Base-by-base conservation (phyloP, 2,797 vertebrate species). In the Acridotheres tristis region DNA sequence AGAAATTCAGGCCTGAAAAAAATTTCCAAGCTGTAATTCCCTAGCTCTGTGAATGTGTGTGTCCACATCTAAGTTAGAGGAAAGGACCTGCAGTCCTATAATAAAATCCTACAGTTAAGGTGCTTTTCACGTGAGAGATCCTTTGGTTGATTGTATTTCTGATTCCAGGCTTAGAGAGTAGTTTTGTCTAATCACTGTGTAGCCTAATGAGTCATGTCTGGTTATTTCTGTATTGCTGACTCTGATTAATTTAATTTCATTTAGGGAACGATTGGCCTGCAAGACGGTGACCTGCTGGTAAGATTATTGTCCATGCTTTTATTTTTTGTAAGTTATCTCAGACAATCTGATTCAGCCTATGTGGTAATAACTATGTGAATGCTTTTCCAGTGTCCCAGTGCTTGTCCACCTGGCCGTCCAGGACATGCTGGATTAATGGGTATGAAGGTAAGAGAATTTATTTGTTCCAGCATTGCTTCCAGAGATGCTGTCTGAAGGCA, bases 361-460 rank as follows among this genome's bases (percentile, higher is more conserved):
- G 3, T 55, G 58, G 5, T 55, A 58, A 23, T 93, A 89, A 93
- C 55, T 21, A 5, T 73, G 36, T 91, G 72, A 36, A 88, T 93
- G 84, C 30, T 95, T 97, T 93, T 97, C 57, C 96, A 99, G 99
- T 99, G 99, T 97, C 98, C 99, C 78, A 98, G 97, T 95, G 97
- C 99, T 77, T 99, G 99, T 95, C 98, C 98, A 30, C 97, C 98
- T 69, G 99, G 99, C 12, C 98, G 97, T 8, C 95, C 99, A 47
- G 99, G 99, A 75, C 98, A 99, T 73, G 98, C 99, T 92, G 99
- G 99, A 3, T 97, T 99, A 89, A 98, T 99, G 96, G 99, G 99
- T 85, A 99, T 99, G 99, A 99, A 99, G 98, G 99, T 99, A 97
- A 98, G 97, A 88, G 26, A 76, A 72, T 13, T 30, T n/a, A 4